Conservation (phyloP, 1,140 invertebrate genomes). For the Neodiprion pinetum region DNA sequence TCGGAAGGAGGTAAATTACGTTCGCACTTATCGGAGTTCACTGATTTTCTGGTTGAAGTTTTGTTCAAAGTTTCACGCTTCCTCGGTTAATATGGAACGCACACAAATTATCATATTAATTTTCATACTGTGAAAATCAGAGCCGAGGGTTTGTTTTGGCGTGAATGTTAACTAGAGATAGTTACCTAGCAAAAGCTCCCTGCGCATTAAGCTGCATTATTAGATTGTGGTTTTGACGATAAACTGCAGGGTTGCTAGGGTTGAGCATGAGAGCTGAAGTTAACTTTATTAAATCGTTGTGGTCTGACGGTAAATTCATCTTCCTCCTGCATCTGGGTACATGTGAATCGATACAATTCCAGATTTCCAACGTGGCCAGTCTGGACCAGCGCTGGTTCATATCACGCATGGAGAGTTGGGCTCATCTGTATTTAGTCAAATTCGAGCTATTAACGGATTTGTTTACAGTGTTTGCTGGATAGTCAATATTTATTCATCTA, state of each 20-base stretch:
- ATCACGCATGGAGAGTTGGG: background rate
- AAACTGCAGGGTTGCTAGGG: background rate
- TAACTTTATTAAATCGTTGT: background rate
- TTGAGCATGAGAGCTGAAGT: background rate
- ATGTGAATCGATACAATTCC: background rate
- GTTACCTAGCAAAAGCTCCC: background rate
- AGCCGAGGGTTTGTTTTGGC: background rate
- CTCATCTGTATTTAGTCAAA: background rate
- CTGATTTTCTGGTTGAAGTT: no score
- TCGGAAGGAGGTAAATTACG: no score
- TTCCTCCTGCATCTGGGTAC: background rate
- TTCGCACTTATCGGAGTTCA: no score
- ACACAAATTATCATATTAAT: background rate
- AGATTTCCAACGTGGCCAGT: background rate
- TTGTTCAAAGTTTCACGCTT: no score
- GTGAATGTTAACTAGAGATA: background rate
- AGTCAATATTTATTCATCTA: background rate
- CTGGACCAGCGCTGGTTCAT: background rate
- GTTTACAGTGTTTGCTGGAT: background rate
- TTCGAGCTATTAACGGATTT: background rate
- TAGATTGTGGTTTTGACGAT: background rate
- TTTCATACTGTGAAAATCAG: background rate
- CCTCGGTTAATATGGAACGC: background rate
- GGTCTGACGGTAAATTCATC: background rate
- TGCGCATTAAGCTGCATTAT: background rate